These are phyloP conservation scores for Trichomycterus rosablanca DNA, from an alignment of 2,113 vertebrate genomes.

Conservation along the genomic window DNA sequence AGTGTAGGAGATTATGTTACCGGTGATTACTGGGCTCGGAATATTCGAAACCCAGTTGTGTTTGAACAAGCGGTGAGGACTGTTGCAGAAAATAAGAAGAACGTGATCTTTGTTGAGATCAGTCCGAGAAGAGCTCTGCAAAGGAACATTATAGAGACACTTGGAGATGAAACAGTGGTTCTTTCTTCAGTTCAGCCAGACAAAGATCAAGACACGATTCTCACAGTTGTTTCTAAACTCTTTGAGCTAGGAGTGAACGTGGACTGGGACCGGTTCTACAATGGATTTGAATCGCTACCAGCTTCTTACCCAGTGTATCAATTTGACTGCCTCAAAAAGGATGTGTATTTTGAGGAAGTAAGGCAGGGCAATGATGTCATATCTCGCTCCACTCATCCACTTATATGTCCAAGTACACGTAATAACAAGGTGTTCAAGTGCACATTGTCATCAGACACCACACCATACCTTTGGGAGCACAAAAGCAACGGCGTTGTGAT, in stretches of 20 bases:
- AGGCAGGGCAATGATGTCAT: constrained; percentile 48
- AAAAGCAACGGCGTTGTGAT: constrained; percentile 68
- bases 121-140: constrained; percentile 72
- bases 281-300: constrained; percentile 65
- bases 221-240: constrained; percentile 63
- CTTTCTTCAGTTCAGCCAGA: constrained; percentile 65
- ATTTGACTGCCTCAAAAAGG: constrained; percentile 69
- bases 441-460: constrained; percentile 54
- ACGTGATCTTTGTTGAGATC: constrained; percentile 78
- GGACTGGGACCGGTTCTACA: constrained; percentile 72
- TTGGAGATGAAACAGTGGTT: constrained; percentile 65
- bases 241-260: constrained; percentile 75
- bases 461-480: constrained; percentile 73
- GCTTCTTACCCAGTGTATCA: constrained; percentile 72
- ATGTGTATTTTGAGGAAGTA: constrained; percentile 58
- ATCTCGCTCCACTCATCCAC: constrained; percentile 44
- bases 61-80: constrained; percentile 68
- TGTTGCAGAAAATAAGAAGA: constrained; percentile 52
- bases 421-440: constrained; percentile 57
- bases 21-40: constrained; percentile 78
- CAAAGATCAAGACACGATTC: constrained; percentile 63
- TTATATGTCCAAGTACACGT: constrained; percentile 53
- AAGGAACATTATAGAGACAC: constrained; percentile 72
- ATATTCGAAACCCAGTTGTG: constrained; percentile 74
- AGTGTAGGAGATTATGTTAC: constrained; percentile 65